These are phyloP conservation scores for Julus scanicus DNA, from an alignment of 2,888 invertebrate genomes.

Conservation along the genomic window DNA sequence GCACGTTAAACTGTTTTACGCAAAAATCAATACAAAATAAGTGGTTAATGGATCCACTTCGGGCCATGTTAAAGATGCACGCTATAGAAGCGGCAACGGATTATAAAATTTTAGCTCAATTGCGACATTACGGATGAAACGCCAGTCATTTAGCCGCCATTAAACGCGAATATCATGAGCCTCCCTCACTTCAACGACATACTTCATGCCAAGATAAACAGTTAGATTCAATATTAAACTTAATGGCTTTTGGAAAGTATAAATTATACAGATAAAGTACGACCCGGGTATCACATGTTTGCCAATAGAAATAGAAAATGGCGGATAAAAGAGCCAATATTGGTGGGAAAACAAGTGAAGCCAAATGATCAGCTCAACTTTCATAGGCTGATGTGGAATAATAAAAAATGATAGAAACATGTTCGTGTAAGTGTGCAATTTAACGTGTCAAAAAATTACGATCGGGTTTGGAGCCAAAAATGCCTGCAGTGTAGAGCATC, in stretches of 20 bases:
- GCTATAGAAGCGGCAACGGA: conserved; percentile 9
- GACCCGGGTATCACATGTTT: no score
- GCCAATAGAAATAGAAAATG: not conserved
- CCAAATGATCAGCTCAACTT: no score
- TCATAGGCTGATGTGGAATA: no score
- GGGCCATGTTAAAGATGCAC: conserved; percentile 18
- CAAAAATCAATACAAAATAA: conserved; percentile 18
- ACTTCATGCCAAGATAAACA: conserved; percentile 1
- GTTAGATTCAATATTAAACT: conserved; percentile 21
- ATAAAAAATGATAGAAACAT: no score
- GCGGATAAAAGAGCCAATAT: not conserved
- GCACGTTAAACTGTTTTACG: conserved; percentile 6
- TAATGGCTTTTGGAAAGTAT: conserved; percentile 33
- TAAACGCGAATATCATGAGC: not conserved
- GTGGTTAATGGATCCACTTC: conserved; percentile 42
- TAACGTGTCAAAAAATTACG: no score
- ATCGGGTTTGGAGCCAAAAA: no score
- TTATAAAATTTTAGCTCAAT: not conserved
- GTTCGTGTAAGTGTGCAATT: no score
- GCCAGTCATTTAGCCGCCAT: conserved; percentile 23
- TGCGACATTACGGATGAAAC: conserved; percentile 35
- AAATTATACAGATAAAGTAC: not conserved
- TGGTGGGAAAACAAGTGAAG: not conserved
- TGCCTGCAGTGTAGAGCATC: no score
- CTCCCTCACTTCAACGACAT: not conserved